Percentiles rank a stretch among this genome's conserved stretches.
Conservation (phyloP, 2,113 vertebrate genomes). For the Ciconia boyciana region DNA sequence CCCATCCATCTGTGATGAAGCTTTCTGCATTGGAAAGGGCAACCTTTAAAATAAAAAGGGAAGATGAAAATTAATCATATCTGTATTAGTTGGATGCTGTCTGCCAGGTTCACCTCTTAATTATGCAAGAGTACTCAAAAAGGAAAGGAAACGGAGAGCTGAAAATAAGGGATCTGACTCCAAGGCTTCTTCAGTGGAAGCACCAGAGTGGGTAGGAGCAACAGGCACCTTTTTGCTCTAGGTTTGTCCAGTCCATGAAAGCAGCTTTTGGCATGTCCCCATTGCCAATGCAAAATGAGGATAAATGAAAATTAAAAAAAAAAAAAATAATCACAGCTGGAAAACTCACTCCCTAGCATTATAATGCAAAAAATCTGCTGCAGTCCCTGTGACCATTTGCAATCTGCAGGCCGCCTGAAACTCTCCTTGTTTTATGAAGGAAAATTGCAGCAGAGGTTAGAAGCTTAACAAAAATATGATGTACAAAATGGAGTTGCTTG, state of each 20-base stretch:
- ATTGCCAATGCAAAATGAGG: not conserved
- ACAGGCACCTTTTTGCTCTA: not conserved
- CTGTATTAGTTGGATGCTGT: conserved; percentile 22
- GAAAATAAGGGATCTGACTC: not conserved
- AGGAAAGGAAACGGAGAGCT: not conserved
- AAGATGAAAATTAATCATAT: conserved; percentile 41
- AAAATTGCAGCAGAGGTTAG: not conserved
- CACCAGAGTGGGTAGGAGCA: not conserved
- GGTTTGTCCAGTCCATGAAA: not conserved
- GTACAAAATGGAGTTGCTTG: not conserved
- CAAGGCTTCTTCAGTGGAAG: not conserved
- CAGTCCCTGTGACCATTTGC: not conserved
- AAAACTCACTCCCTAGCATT: not conserved
- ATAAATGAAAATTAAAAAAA: not conserved
- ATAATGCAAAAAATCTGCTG: not conserved
- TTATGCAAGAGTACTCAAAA: not conserved
- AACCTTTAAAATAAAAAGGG: conserved; percentile 24
- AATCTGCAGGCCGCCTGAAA: not conserved
- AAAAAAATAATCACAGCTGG: not conserved
- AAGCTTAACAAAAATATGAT: not conserved
- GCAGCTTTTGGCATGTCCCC: not conserved
- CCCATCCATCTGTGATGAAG: not conserved
- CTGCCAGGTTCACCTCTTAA: conserved; percentile 19
- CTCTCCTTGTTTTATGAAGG: not conserved
- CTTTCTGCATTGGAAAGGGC: not conserved